Percentiles rank a stretch among this genome's conserved stretches.
These are phyloP conservation scores for Oreochromis grahami DNA, from an alignment of 2,797 vertebrate genomes.

Conservation along the genomic window DNA sequence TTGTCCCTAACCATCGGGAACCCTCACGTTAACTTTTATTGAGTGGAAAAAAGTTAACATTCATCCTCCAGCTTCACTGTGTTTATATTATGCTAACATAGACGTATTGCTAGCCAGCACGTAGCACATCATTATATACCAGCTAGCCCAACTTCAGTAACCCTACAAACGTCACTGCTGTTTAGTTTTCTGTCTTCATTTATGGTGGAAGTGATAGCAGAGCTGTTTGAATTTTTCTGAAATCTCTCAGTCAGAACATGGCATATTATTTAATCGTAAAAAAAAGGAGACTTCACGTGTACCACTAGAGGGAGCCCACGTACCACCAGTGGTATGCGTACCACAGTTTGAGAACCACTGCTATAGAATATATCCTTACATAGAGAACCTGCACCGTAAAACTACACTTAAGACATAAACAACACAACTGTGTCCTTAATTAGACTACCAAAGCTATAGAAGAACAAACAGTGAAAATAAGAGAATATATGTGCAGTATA, in stretches of 20 bases:
- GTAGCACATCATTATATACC: background rate
- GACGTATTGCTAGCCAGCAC: background rate
- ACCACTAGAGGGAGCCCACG: background rate
- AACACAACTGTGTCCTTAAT: background rate
- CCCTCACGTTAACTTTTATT: background rate
- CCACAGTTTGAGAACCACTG: background rate
- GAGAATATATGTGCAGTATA: background rate
- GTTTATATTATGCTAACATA: background rate
- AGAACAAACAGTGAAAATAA: rapidly evolving
- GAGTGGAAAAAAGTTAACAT: background rate
- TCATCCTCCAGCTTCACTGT: background rate
- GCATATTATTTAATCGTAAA: background rate
- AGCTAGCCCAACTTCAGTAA: background rate
- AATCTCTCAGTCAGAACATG: background rate
- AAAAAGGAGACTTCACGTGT: rapidly evolving
- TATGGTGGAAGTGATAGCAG: rapidly evolving
- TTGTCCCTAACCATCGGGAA: rapidly evolving
- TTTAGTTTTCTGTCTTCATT: background rate
- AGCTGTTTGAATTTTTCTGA: background rate
- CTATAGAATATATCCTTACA: background rate
- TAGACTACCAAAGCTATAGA: background rate
- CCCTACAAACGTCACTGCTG: background rate
- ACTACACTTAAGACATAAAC: background rate
- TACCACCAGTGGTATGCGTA: rapidly evolving
- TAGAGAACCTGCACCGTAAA: background rate